Evolutionary conservation across 2,888 invertebrate species (phyloP).

Genomic region (Hypercompe scribonia): DNA sequence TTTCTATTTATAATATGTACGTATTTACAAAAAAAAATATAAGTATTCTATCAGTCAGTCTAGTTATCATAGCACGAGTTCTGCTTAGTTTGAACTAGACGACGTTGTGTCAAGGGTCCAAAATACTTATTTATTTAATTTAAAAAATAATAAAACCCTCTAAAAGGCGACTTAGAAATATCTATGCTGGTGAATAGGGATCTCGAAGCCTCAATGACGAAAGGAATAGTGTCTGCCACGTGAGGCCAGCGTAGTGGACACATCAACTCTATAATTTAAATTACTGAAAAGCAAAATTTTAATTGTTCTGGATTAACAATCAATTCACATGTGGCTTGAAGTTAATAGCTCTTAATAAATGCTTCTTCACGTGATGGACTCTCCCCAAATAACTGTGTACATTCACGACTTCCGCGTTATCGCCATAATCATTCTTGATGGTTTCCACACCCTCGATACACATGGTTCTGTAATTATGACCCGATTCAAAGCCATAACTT

Average conservation of each 20-base stretch:
- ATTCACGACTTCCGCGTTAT: slow-evolving; percentile 65
- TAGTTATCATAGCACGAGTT: no score
- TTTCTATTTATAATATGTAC: no score
- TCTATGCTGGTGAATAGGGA: neutral
- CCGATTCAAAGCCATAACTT: slow-evolving; percentile 66
- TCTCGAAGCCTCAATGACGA: neutral
- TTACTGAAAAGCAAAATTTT: neutral
- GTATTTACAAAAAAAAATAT: no score
- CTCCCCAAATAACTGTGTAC: slow-evolving; percentile 71
- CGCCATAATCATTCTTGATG: slow-evolving; percentile 71
- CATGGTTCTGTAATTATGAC: slow-evolving; percentile 76
- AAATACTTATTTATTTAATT: no score
- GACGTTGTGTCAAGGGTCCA: no score
- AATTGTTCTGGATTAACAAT: slow-evolving; percentile 3
- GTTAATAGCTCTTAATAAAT: slow-evolving; percentile 65
- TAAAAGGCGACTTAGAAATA: neutral
- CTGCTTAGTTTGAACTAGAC: no score
- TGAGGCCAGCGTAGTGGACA: neutral
- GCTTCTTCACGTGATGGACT: slow-evolving; percentile 60
- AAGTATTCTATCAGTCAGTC: no score
- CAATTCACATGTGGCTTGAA: slow-evolving; percentile 61
- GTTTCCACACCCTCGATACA: slow-evolving; percentile 72
- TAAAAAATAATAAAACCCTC: neutral
- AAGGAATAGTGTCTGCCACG: neutral
- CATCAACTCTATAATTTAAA: neutral